Conservation (phyloP, 2,797 vertebrate genomes). For the Cryptoblepharus egeriae region DNA sequence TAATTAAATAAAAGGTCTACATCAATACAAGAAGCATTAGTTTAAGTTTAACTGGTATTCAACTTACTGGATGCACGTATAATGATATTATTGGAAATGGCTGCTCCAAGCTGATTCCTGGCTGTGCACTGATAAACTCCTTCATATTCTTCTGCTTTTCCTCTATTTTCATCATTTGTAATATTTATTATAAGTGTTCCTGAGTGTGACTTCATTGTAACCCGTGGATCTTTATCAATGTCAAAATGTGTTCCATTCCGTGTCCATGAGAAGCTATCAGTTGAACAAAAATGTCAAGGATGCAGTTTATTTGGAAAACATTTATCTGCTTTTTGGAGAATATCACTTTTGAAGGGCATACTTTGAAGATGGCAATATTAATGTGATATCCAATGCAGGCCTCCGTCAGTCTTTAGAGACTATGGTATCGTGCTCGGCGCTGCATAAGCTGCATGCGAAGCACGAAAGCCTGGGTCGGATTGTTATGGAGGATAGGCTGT, state of each 20-base stretch:
- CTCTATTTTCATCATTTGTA: slow-evolving; percentile 86
- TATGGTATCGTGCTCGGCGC: too few relatives aligned
- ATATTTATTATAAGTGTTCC: slow-evolving; percentile 94
- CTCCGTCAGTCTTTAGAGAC: too few relatives aligned
- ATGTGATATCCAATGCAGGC: slow-evolving; percentile 3
- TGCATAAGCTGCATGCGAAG: too few relatives aligned
- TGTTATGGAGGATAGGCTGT: too few relatives aligned
- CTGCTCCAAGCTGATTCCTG: slow-evolving; percentile 91
- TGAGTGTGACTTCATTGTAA: slow-evolving; percentile 87
- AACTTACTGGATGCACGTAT: slow-evolving; percentile 92
- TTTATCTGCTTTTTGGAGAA: neutral
- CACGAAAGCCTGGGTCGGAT: too few relatives aligned
- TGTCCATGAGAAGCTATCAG: slow-evolving; percentile 94
- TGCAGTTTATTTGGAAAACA: slow-evolving; percentile 20
- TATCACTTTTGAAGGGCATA: too few relatives aligned
- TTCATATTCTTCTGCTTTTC: slow-evolving; percentile 89
- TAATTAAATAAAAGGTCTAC: slow-evolving; percentile 29
- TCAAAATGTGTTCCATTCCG: slow-evolving; percentile 95
- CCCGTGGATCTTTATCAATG: slow-evolving; percentile 86
- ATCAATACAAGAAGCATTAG: slow-evolving; percentile 4
- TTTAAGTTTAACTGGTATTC: slow-evolving; percentile 5
- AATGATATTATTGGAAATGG: slow-evolving; percentile 91
- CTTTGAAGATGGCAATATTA: too few relatives aligned
- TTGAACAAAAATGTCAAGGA: slow-evolving; percentile 24
- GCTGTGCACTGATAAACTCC: slow-evolving; percentile 94